Evolutionary conservation across 2,797 vertebrate genomes (phyloP).

Genomic region (Tokudaia muenninki): DNA sequence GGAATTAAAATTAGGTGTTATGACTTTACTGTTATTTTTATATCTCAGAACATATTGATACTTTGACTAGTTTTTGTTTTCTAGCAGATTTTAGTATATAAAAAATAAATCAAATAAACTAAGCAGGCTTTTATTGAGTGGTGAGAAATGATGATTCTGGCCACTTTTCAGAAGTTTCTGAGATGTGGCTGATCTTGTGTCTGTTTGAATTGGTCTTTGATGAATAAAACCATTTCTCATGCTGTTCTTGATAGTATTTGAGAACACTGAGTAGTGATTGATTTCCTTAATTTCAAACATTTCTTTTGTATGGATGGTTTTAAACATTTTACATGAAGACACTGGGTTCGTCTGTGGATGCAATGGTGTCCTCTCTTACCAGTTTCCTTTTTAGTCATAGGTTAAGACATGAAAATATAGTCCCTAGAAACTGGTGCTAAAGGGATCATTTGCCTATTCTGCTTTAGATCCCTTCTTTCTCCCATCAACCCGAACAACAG

Average conservation of each 20-base stretch:
- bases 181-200: not conserved
- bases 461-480: not conserved
- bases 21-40: not conserved
- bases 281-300: slow-evolving; percentile 48
- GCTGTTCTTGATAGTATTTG: not conserved
- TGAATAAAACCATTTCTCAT: not conserved
- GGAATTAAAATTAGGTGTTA: not conserved
- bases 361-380: not conserved
- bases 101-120: slow-evolving; percentile 19
- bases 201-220: not conserved
- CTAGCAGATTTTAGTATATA: not conserved
- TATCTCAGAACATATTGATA: not conserved
- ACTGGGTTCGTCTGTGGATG: not conserved
- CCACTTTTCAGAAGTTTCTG: slow-evolving; percentile 12
- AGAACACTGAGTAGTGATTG: not conserved
- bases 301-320: not conserved
- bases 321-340: slow-evolving; percentile 5
- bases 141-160: not conserved
- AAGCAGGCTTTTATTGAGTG: not conserved
- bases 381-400: not conserved
- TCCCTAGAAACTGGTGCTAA: not conserved
- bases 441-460: not conserved
- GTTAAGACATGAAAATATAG: not conserved
- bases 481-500: not conserved
- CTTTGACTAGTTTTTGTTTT: slow-evolving; percentile 23